Conservation (phyloP, 2,797 vertebrate genomes). For the Syngnathus rostellatus region DNA sequence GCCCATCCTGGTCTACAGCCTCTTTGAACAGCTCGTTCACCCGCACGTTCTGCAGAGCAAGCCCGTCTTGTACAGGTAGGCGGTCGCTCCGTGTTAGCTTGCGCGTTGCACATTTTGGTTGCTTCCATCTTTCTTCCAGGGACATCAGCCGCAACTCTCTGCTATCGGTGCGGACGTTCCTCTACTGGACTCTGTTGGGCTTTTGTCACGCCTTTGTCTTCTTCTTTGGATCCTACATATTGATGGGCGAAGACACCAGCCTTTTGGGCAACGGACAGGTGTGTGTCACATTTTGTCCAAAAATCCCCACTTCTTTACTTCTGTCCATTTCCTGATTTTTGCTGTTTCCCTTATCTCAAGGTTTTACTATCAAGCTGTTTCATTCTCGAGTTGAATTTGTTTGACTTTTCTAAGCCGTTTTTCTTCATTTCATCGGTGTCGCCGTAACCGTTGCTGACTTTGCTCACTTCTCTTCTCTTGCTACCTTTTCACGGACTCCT, state of each 20-base stretch:
- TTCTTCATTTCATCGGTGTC: slow-evolving; percentile 13
- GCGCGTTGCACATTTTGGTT: too few species aligned
- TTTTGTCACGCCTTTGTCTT: slow-evolving; percentile 94
- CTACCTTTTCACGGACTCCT: slow-evolving; percentile 51
- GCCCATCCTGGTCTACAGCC: slow-evolving; percentile 95
- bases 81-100: too few species aligned
- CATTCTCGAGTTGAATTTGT: not conserved
- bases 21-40: slow-evolving; percentile 96
- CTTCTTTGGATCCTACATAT: slow-evolving; percentile 93
- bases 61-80: slow-evolving; percentile 86
- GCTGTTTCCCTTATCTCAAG: not conserved
- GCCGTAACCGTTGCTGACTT: slow-evolving; percentile 37
- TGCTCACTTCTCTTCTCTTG: slow-evolving; percentile 32
- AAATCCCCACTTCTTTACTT: not conserved
- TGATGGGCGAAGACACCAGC: slow-evolving; percentile 89
- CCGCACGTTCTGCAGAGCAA: slow-evolving; percentile 89
- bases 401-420: not conserved
- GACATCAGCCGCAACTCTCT: slow-evolving; percentile 93
- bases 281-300: slow-evolving; percentile 31
- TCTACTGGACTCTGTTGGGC: slow-evolving; percentile 95
- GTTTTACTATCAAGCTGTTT: not conserved
- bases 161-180: slow-evolving; percentile 87
- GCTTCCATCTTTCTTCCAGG: slow-evolving; percentile 58
- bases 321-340: not conserved
- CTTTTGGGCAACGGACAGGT: slow-evolving; percentile 97